Conservation (phyloP, 2,888 invertebrate genomes). For the Hirudinaria manillensis region DNA sequence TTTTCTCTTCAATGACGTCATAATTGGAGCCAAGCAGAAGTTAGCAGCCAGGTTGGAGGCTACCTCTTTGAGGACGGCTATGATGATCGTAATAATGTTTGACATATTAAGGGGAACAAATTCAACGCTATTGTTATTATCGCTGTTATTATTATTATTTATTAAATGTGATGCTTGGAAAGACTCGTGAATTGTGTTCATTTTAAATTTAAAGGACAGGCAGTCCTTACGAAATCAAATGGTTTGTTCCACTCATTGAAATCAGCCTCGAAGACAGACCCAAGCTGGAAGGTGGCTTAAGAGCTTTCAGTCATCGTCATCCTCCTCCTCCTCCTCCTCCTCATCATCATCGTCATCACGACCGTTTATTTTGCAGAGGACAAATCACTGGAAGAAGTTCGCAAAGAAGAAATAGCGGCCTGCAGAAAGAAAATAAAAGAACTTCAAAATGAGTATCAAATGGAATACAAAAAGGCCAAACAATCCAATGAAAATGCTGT, state of each 20-base stretch:
- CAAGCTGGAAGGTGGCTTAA: conserved; percentile 21
- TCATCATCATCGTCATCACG: conserved; percentile 4
- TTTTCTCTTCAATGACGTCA: conserved; percentile 87
- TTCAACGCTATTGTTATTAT: not conserved
- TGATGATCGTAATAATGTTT: not conserved
- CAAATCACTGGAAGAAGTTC: conserved; percentile 20
- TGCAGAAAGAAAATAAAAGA: conserved; percentile 31
- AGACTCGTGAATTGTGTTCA: no score
- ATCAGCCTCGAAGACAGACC: conserved; percentile 59
- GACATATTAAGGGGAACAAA: not conserved
- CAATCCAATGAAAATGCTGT: conserved; percentile 32
- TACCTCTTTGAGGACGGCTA: not conserved
- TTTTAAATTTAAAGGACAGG: conserved; percentile 64
- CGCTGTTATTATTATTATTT: not conserved
- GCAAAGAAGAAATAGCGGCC: conserved; percentile 28
- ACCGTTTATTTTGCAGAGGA: conserved; percentile 23
- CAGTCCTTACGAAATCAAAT: conserved; percentile 83
- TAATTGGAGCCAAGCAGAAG: conserved; percentile 76
- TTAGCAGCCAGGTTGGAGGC: conserved; percentile 33
- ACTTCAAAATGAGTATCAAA: conserved; percentile 35
- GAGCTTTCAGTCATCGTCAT: not conserved
- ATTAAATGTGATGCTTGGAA: no score
- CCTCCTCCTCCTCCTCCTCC: conserved; percentile 21
- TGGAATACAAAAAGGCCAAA: conserved; percentile 33
- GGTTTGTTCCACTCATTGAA: conserved; percentile 82